Conservation (phyloP, 2,797 vertebrate species). For the Nothura maculosa region DNA sequence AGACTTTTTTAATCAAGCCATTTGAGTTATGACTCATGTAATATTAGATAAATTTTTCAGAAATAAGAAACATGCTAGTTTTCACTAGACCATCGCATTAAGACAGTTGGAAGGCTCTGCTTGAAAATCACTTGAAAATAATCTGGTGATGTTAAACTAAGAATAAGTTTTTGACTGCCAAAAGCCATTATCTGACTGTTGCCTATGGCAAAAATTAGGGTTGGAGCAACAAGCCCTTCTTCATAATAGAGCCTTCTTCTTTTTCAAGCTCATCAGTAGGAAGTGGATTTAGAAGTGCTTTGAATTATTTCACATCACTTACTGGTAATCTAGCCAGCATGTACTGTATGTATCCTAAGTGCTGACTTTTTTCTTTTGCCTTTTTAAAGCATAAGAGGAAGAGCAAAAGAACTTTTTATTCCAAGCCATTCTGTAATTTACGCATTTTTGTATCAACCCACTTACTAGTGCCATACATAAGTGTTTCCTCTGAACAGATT, state of each 20-base stretch:
- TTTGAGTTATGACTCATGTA: conserved; percentile 42
- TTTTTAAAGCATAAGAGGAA: conserved; percentile 67
- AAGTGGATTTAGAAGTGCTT: conserved; percentile 63
- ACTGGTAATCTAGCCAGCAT: conserved; percentile 67
- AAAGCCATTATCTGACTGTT: conserved; percentile 30
- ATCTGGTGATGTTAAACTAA: conserved; percentile 14
- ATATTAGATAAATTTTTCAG: conserved; percentile 7
- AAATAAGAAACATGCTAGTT: background rate
- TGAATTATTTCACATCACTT: conserved; percentile 68
- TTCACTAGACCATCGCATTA: background rate
- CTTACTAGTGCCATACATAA: conserved; percentile 81
- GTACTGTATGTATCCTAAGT: conserved; percentile 58
- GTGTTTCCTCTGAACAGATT: conserved; percentile 82
- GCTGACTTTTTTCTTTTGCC: conserved; percentile 53
- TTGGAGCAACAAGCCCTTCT: conserved; percentile 45
- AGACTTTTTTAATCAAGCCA: background rate
- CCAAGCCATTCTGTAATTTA: conserved; percentile 79
- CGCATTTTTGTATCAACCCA: conserved; percentile 77
- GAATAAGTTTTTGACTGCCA: conserved; percentile 29
- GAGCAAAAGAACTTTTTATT: conserved; percentile 74
- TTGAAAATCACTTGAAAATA: background rate
- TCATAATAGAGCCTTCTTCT: conserved; percentile 40
- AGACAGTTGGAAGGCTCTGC: background rate
- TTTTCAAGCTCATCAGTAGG: conserved; percentile 64
- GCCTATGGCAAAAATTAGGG: conserved; percentile 43